Conservation (phyloP, 2,888 invertebrate species). For the Rhingia campestris region DNA sequence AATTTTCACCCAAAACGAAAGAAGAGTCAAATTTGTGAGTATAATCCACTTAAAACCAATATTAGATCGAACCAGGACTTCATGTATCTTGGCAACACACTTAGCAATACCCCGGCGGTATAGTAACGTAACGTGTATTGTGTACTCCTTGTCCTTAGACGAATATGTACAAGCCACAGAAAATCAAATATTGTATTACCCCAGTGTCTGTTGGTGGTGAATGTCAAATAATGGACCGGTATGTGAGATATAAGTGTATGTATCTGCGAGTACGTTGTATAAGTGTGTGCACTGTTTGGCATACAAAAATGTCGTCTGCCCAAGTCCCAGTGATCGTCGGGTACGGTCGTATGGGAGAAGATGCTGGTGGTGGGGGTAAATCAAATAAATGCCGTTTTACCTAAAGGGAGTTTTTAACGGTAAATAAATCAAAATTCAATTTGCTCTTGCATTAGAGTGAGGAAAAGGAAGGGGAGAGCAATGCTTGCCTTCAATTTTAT, state of each 20-base stretch:
- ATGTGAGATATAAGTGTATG: constrained; percentile 8
- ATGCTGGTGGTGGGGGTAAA: background rate
- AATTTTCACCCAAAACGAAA: constrained; percentile 42
- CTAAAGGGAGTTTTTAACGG: constrained; percentile 26
- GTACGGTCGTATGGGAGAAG: no score
- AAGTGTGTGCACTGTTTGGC: background rate
- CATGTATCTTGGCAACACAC: constrained; percentile 31
- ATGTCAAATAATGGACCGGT: constrained; percentile 64
- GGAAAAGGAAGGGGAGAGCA: background rate
- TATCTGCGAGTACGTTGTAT: background rate
- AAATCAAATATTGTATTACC: constrained; percentile 70
- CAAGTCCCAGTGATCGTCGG: background rate
- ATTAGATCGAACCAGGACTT: constrained; percentile 36
- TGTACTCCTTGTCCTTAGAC: constrained; percentile 17
- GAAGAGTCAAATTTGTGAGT: constrained; percentile 21
- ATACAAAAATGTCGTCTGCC: constrained; percentile 37
- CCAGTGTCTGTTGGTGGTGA: constrained; percentile 58
- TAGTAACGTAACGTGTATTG: background rate
- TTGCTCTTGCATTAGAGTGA: constrained; percentile 34
- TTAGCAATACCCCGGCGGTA: constrained; percentile 15
- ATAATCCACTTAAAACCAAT: constrained; percentile 24
- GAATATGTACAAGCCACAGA: constrained; percentile 40
- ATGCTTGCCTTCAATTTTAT: constrained; percentile 9
- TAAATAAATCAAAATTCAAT: constrained; percentile 72
- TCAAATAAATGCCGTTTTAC: constrained; percentile 40